Percentiles rank a stretch among this genome's conserved stretches.
These are phyloP conservation scores for Podarcis muralis DNA, from an alignment of 2,113 vertebrate genomes.

Conservation along the genomic window DNA sequence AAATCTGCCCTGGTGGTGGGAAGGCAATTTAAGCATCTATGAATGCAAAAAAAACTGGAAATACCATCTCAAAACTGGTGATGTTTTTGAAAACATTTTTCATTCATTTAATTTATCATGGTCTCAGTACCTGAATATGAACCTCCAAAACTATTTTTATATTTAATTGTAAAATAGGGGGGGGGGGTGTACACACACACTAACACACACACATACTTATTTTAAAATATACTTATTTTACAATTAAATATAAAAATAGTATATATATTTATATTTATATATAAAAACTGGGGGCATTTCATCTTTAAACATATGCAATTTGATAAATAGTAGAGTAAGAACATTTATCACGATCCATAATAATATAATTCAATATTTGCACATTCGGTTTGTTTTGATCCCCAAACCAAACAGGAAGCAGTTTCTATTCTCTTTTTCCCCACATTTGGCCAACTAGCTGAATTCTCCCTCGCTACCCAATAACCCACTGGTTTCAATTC, in stretches of 20 bases:
- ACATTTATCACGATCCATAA: neutral
- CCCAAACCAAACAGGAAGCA: neutral
- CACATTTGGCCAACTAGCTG: neutral
- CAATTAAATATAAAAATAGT: too few relatives aligned
- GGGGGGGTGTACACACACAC: rapidly evolving
- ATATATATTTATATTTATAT: too few relatives aligned
- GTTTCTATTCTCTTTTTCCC: too few relatives aligned
- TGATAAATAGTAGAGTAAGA: neutral
- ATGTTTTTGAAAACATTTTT: neutral
- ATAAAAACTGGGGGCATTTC: neutral
- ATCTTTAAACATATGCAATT: neutral
- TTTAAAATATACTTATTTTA: too few relatives aligned
- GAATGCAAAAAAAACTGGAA: neutral
- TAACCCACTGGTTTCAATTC: neutral
- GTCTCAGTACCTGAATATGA: neutral
- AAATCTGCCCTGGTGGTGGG: neutral
- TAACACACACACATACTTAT: too few relatives aligned
- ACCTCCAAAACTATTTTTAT: neutral
- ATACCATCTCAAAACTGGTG: neutral
- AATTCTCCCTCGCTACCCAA: too few relatives aligned
- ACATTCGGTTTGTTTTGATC: too few relatives aligned
- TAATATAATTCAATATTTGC: neutral
- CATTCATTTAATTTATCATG: neutral
- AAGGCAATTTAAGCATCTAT: too few relatives aligned
- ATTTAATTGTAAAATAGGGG: too few relatives aligned